phyloP scores from a whole-genome alignment of 2,113 vertebrate genomes.

The Leiothrix lutea region DNA sequence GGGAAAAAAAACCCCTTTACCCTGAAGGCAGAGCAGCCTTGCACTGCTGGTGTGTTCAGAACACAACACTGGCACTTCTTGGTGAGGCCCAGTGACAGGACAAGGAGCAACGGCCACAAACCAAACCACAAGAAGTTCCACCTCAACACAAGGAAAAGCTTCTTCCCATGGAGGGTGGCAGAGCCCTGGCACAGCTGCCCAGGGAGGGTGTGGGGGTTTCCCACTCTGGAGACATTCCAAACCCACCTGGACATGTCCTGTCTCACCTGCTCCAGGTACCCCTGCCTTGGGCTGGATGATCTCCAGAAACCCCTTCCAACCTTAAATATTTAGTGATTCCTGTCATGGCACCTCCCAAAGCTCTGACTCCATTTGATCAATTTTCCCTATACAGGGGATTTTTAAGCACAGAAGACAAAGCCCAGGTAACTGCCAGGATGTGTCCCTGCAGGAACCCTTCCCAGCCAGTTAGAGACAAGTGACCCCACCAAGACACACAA shows the following conservation, averaged over 20 bases:
- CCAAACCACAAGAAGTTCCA: neutral
- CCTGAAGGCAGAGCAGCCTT: neutral
- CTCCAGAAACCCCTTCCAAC: neutral
- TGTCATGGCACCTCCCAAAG: neutral
- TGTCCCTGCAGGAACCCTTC: neutral
- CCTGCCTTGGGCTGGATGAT: neutral
- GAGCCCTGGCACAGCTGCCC: neutral
- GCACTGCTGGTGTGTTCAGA: neutral
- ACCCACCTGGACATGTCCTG: accelerated
- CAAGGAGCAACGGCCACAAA: neutral
- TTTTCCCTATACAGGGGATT: neutral
- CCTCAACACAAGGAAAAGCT: neutral
- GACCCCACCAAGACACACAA: neutral
- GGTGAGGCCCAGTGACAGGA: neutral
- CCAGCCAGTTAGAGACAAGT: neutral
- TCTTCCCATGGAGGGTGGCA: neutral
- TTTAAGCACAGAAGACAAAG: neutral
- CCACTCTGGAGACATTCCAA: neutral
- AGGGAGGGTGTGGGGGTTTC: neutral
- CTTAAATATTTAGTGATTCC: neutral
- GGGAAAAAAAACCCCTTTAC: neutral
- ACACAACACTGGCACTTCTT: neutral
- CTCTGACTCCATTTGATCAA: neutral
- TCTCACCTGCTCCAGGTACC: neutral
- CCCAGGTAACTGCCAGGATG: neutral